These are phyloP conservation scores for Virgularia gustaviana DNA, from an alignment of 92 coral and sea anemone species.

Conservation along the genomic window DNA sequence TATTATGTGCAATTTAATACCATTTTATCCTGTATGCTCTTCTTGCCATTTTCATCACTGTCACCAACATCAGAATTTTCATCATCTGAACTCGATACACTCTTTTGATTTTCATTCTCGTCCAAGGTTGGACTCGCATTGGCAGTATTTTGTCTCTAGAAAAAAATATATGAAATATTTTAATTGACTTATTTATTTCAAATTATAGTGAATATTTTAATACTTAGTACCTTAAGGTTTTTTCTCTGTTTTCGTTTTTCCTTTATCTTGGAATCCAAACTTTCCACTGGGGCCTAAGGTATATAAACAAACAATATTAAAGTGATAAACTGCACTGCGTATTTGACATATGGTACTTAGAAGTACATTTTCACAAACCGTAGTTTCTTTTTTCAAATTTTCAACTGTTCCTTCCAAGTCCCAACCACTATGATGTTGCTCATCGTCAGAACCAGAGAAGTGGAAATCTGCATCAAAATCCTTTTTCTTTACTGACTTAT, in stretches of 20 bases:
- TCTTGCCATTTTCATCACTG: too few species aligned
- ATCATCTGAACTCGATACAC: slow-evolving; percentile 10
- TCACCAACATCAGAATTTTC: slow-evolving; percentile 24
- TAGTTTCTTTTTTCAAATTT: slow-evolving; percentile 62
- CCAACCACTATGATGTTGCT: slow-evolving; percentile 55
- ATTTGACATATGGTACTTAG: neutral
- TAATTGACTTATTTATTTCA: too few species aligned
- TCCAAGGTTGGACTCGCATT: neutral
- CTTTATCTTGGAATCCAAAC: slow-evolving; percentile 11
- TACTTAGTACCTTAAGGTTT: slow-evolving; percentile 1
- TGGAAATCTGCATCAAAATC: slow-evolving; percentile 72
- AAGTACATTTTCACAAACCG: slow-evolving; percentile 44
- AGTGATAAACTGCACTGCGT: too few species aligned
- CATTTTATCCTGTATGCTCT: too few species aligned
- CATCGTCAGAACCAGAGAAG: slow-evolving; percentile 64
- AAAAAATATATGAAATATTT: neutral
- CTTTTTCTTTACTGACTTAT: slow-evolving; percentile 53
- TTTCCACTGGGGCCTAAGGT: slow-evolving; percentile 3
- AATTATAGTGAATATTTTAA: too few species aligned
- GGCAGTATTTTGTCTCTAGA: neutral
- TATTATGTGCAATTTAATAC: too few species aligned
- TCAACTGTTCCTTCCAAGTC: slow-evolving; percentile 74
- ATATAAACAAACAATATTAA: too few species aligned
- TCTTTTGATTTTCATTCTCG: neutral
- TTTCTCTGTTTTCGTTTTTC: slow-evolving; percentile 20